Percentiles rank a stretch among this genome's conserved stretches.
These are phyloP conservation scores for Epistrophe eligans DNA, from an alignment of 2,888 invertebrate genomes.

Conservation along the genomic window DNA sequence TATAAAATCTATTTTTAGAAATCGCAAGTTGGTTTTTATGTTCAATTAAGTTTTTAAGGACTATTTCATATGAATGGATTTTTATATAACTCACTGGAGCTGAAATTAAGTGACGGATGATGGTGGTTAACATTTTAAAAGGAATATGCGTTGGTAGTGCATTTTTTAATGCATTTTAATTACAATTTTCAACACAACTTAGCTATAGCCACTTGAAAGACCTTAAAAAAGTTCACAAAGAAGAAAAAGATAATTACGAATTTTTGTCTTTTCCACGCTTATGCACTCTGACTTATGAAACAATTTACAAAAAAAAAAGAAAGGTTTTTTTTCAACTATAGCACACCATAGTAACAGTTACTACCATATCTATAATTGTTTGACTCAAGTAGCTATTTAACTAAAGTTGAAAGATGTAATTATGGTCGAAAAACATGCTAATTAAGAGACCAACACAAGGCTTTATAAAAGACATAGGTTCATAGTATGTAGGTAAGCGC, in stretches of 20 bases:
- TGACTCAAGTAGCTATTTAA: background rate
- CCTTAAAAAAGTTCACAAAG: conserved; percentile 1
- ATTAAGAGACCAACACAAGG: conserved; percentile 35
- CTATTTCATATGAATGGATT: background rate
- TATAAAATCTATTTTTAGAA: background rate
- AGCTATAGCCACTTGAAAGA: background rate
- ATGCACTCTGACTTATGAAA: conserved; percentile 31
- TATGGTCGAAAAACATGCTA: conserved; percentile 14
- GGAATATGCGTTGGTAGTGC: background rate
- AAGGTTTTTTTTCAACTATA: background rate
- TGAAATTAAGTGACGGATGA: background rate
- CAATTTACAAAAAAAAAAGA: conserved; percentile 3
- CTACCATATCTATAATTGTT: background rate
- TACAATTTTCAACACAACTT: conserved; percentile 17
- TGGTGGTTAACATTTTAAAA: background rate
- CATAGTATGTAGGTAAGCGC: too few relatives aligned
- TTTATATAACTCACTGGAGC: background rate
- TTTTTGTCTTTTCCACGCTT: conserved; percentile 15
- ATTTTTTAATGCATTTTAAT: conserved; percentile 30
- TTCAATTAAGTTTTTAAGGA: background rate
- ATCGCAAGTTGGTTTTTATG: background rate
- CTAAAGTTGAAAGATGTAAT: conserved; percentile 1
- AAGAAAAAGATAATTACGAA: conserved; percentile 14
- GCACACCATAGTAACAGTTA: background rate
- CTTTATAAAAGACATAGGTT: background rate